These are phyloP conservation scores for Allacma fusca DNA, from an alignment of 2,888 invertebrate species.

Conservation along the genomic window DNA sequence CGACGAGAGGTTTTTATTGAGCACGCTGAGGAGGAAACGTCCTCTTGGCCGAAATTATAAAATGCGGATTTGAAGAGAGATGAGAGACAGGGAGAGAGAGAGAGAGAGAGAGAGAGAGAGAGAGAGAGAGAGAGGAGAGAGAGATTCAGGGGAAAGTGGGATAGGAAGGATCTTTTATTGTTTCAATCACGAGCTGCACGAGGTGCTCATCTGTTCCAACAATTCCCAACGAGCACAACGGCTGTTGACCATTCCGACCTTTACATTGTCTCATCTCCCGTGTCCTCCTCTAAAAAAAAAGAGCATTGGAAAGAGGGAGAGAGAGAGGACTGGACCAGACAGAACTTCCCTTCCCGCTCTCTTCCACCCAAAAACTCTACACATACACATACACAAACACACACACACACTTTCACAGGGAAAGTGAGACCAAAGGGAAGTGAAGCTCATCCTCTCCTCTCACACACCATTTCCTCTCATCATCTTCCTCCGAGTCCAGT, in stretches of 20 bases:
- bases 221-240: conserved; percentile 47
- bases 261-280: conserved; percentile 22
- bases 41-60: too few species aligned
- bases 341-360: too few species aligned
- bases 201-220: conserved; percentile 26
- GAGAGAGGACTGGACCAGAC: too few species aligned
- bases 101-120: not conserved
- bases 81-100: too few species aligned
- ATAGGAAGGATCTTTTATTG: conserved; percentile 55
- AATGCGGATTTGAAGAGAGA: too few species aligned
- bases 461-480: conserved; percentile 2
- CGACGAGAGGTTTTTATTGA: too few species aligned
- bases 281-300: too few species aligned
- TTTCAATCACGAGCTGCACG: conserved; percentile 59
- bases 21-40: too few species aligned
- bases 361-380: too few species aligned
- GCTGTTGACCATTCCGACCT: conserved; percentile 54
- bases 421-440: not conserved
- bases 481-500: too few species aligned
- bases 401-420: too few species aligned
- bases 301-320: conserved; percentile 9
- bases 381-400: too few species aligned
- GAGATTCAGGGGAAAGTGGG: not conserved
- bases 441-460: conserved; percentile 1
- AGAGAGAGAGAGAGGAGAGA: conserved; percentile 2